Evolutionary conservation across 1,140 invertebrate species (phyloP).

Genomic region (Coenobita brevimanus): DNA sequence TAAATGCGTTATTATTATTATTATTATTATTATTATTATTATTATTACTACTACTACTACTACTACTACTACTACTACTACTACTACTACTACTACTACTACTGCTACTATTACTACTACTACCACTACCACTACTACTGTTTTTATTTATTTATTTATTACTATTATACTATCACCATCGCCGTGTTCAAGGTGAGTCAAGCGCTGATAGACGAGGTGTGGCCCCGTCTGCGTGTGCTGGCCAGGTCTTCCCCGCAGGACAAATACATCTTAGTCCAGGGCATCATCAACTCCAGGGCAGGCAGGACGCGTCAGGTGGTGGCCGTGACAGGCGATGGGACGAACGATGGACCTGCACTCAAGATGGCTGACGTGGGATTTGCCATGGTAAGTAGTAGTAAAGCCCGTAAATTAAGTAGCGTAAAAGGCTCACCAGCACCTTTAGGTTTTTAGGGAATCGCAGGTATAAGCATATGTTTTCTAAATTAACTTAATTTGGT

Average conservation of each 20-base stretch:
- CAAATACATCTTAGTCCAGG: slow-evolving; percentile 80
- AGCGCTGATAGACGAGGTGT: slow-evolving; percentile 78
- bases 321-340: slow-evolving; percentile 83
- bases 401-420: background rate
- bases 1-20: too few species aligned
- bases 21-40: too few species aligned
- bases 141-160: too few species aligned
- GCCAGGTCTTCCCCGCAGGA: slow-evolving; percentile 81
- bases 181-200: too few species aligned
- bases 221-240: slow-evolving; percentile 79
- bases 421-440: too few species aligned
- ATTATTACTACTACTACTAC: too few species aligned
- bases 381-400: slow-evolving; percentile 77
- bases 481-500: too few species aligned
- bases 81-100: too few species aligned
- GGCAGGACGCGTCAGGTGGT: slow-evolving; percentile 78
- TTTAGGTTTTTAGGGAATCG: slow-evolving; percentile 79
- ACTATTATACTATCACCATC: too few species aligned
- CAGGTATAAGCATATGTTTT: slow-evolving; percentile 84
- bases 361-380: slow-evolving; percentile 83
- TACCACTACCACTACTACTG: too few species aligned
- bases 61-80: too few species aligned
- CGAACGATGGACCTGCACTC: slow-evolving; percentile 81
- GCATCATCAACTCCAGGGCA: slow-evolving; percentile 79
- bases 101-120: too few species aligned